Evolutionary conservation across 2,888 invertebrate species (phyloP).

Genomic region (Eristalis tenax): DNA sequence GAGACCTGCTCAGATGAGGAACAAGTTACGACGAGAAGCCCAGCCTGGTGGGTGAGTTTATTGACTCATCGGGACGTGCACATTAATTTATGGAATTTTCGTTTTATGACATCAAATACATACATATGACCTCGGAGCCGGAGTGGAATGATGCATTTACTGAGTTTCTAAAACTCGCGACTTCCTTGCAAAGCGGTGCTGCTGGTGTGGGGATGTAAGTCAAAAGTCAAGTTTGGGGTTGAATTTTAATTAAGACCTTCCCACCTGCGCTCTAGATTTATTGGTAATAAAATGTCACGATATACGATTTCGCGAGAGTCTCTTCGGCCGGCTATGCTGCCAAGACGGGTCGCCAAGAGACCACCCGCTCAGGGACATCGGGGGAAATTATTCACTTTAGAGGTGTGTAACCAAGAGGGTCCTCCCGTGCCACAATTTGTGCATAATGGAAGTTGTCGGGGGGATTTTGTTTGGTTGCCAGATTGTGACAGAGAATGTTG

Average conservation of each 20-base stretch:
- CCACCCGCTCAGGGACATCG: background rate
- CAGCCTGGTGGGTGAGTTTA: constrained; percentile 13
- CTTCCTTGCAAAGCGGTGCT: background rate
- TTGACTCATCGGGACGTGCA: constrained; percentile 31
- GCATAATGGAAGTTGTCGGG: too few relatives aligned
- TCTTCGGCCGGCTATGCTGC: background rate
- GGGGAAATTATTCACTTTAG: background rate
- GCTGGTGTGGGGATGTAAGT: too few relatives aligned
- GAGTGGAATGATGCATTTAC: background rate
- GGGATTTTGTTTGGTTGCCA: too few relatives aligned
- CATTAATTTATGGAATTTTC: constrained; percentile 26
- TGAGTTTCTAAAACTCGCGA: background rate
- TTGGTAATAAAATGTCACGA: background rate
- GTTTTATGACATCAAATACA: constrained; percentile 8
- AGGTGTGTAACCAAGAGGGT: background rate
- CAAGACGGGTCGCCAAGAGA: background rate
- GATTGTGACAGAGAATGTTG: too few relatives aligned
- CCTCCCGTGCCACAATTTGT: background rate
- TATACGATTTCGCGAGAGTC: background rate
- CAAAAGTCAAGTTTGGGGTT: background rate
- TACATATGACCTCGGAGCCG: background rate
- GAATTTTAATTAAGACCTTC: background rate
- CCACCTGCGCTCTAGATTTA: background rate
- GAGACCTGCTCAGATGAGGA: background rate
- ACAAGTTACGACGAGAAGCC: background rate